Evolutionary conservation across 2,797 vertebrate genomes (phyloP).

Genomic region (Channa striata): DNA sequence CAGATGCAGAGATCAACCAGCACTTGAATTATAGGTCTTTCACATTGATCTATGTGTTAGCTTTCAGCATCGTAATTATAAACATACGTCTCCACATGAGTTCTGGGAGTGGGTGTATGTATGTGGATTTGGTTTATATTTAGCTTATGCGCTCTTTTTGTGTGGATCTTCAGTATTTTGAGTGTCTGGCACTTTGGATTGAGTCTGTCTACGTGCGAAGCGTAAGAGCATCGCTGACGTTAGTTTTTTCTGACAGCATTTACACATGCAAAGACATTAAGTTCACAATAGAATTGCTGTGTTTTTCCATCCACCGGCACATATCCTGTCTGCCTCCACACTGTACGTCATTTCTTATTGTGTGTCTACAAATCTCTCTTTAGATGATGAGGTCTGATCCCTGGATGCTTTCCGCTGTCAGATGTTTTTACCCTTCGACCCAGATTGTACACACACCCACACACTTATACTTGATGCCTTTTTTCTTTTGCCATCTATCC

Average conservation of each 20-base stretch:
- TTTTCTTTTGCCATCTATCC: not conserved
- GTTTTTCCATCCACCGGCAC: constrained; percentile 19
- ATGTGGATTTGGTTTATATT: not conserved
- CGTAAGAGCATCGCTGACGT: constrained; percentile 9
- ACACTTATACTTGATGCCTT: too few relatives aligned
- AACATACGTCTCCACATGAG: not conserved
- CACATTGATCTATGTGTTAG: constrained; percentile 13
- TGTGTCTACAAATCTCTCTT: constrained; percentile 24
- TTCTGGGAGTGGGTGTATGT: not conserved
- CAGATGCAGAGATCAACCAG: constrained; percentile 32
- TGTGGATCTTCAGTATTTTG: not conserved
- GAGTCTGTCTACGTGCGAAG: not conserved
- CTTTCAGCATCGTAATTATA: constrained; percentile 21
- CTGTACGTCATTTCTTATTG: constrained; percentile 22
- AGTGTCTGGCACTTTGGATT: not conserved
- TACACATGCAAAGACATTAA: constrained; percentile 26
- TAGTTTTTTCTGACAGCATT: constrained; percentile 30
- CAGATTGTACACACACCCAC: not conserved
- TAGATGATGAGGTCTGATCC: constrained; percentile 46
- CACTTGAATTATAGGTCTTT: constrained; percentile 27
- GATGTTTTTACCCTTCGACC: constrained; percentile 45
- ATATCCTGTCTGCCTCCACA: not conserved
- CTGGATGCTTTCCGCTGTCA: constrained; percentile 43
- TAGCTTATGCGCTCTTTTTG: not conserved
- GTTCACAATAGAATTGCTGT: constrained; percentile 8